Base-by-base conservation (phyloP, 1,140 invertebrate species). In the Rhopalosiphum maidis region DNA sequence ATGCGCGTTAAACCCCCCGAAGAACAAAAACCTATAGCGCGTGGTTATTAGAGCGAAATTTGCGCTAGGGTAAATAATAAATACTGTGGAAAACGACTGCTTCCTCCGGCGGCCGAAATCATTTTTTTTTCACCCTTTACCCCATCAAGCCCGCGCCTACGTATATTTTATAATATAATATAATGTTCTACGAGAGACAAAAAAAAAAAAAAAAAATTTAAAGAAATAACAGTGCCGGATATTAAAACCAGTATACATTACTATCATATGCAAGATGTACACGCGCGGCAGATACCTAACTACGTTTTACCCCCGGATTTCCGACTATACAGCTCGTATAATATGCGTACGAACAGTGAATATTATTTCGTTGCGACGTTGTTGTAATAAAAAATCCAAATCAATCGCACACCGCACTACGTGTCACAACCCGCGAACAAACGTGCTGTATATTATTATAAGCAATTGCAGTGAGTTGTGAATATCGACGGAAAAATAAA, bases 1-100 rank as follows among this genome's bases (percentile, higher is more conserved):
- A 51, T 51, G 48, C 15, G 15, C 37, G 54, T 43, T 90, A 90
- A 60, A 41, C 25, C 18, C 37, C 22, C 22, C 89, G 7, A 90
- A 68, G 25, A 90, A 90, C 55, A 90, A 90, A 90, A 90, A n/a
- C 37, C 89, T n/a, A n/a, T 11, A 30, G 22, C 9, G 55, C 30
- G 37, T 15, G 54, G 89, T 90, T 90, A 90, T 90, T 90, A 90
- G 89, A 90, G 25, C 25, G 41, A 90, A 60, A 90, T 90, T 90
- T 43, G 89, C 37, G 54, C 30, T 1, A 68, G 41, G 37, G 41
- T 68, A 77, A 77, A 77, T 77, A 77, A 77, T 77, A 90, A 90
- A 90, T 68, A 68, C 60, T 21, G 54, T 89, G 51, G 48, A 41
- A 89, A 89, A 89, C 89, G 11, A 43, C 22, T 90, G 60, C 55